phyloP scores from a whole-genome alignment of 2,113 vertebrate genomes.

The Spheniscus mendiculus region DNA sequence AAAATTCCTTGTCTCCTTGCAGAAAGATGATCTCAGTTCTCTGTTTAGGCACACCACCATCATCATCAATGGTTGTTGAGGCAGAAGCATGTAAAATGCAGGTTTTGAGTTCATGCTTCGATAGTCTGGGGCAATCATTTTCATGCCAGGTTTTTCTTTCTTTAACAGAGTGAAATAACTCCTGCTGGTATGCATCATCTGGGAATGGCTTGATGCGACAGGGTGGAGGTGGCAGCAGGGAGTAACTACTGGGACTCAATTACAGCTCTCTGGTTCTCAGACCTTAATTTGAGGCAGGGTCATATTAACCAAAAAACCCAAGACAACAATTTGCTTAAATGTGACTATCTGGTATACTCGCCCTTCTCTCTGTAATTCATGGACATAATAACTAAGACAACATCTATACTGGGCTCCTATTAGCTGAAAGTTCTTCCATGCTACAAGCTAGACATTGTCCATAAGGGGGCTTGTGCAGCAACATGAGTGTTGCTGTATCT shows the following conservation, averaged over 20 bases:
- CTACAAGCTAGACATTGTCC: neutral
- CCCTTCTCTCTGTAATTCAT: neutral
- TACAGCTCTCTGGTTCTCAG: neutral
- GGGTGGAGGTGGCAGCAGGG: neutral
- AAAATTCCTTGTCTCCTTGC: neutral
- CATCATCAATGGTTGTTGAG: neutral
- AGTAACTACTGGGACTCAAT: neutral
- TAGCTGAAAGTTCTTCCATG: neutral
- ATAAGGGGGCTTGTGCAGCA: neutral
- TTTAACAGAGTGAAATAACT: neutral
- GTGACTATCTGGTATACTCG: neutral
- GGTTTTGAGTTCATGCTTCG: neutral
- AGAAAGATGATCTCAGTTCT: neutral
- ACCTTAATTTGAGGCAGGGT: neutral
- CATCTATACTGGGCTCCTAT: neutral
- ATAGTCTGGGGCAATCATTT: neutral
- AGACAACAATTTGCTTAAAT: neutral
- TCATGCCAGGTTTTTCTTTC: neutral
- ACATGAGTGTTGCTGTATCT: neutral
- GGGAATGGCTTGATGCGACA: neutral
- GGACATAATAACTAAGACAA: neutral
- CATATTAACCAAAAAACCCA: neutral
- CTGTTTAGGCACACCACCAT: neutral
- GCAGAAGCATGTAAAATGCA: conserved; percentile 9
- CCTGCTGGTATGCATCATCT: neutral